Conservation (phyloP, 1,140 invertebrate species). For the Helicoverpa zea region DNA sequence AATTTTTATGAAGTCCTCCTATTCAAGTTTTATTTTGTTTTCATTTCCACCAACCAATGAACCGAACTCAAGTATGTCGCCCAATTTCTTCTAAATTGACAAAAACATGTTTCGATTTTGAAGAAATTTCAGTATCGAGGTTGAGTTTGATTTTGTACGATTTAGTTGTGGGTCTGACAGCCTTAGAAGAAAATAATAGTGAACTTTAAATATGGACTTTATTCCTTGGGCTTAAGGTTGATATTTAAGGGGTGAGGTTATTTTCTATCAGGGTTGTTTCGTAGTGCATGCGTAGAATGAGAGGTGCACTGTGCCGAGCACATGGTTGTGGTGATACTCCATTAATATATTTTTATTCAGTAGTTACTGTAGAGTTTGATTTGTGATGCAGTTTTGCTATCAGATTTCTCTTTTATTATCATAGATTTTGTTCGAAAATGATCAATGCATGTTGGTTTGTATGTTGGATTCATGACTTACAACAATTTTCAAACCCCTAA, state of each 20-base stretch:
- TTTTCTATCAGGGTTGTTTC: constrained; percentile 43
- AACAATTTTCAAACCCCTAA: neutral
- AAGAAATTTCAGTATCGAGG: constrained; percentile 14
- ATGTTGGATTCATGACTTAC: constrained; percentile 67
- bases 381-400: constrained; percentile 83
- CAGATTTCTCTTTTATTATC: constrained; percentile 78
- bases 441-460: constrained; percentile 74
- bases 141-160: constrained; percentile 35
- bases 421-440: constrained; percentile 63
- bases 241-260: constrained; percentile 31
- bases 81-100: constrained; percentile 11
- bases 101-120: constrained; percentile 23
- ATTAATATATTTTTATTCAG: constrained; percentile 60
- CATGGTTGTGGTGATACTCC: constrained; percentile 83
- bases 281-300: constrained; percentile 82
- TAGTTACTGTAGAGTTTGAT: constrained; percentile 76
- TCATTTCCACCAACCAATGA: no score
- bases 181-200: constrained; percentile 10
- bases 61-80: constrained; percentile 21
- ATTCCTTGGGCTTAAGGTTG: constrained; percentile 9
- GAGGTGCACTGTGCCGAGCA: constrained; percentile 78
- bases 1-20: no score
- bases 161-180: constrained; percentile 34
- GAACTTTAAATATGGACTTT: constrained; percentile 43
- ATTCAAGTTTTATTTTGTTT: no score